Base-by-base conservation (phyloP, 2,113 vertebrate genomes). In the Esox niger region DNA sequence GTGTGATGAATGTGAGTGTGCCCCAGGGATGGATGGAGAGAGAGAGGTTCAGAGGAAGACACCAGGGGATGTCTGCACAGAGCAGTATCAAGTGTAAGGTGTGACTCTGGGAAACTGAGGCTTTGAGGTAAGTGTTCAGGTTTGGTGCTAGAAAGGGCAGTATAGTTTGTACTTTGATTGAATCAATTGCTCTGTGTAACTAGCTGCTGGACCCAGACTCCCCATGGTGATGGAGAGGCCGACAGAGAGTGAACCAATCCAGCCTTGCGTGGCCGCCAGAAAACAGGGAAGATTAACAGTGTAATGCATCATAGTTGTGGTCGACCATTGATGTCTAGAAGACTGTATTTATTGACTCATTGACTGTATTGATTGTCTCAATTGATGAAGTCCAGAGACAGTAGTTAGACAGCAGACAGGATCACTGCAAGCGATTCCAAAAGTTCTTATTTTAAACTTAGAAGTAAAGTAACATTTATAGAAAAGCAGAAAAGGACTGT, bases 101-200 rank as follows among this genome's bases (percentile, higher is more conserved):
- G 79, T 76, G 86, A 86, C 79, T 84, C 65, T 71, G 71, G 81
- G 78, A 87, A 67, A 58, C 77, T 69, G 68, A 73, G 70, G 77
- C 80, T 83, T 66, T 13, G 75, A 74, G 83, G 80, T 79, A 80
- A 87, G 82, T 81, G 85, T 84, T 84, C 68, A 71, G 82, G 81
- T 72, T 77, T 49, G 73, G 77, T 32, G 71, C 79, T 84, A 78
- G 80, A 88, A 92, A 89, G 86, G 87, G 75, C 83, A 82, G 85
- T 61, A 62, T 73, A 68, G 85, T 66, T 79, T 82, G 87, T 84
- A 77, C 88, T 87, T 82, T 87, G 90, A 90, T 88, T 88, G 88
- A 90, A 90, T 88, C 90, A 88, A 88, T 89, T 78, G 86, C 89
- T 84, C 73, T 81, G 79, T 80, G 87, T 87, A 90, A 90, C 87